Evolutionary conservation across 1,140 invertebrate genomes (phyloP), one percentile per base, ranked within the genome.

Genomic region (Nephila pilipes): DNA sequence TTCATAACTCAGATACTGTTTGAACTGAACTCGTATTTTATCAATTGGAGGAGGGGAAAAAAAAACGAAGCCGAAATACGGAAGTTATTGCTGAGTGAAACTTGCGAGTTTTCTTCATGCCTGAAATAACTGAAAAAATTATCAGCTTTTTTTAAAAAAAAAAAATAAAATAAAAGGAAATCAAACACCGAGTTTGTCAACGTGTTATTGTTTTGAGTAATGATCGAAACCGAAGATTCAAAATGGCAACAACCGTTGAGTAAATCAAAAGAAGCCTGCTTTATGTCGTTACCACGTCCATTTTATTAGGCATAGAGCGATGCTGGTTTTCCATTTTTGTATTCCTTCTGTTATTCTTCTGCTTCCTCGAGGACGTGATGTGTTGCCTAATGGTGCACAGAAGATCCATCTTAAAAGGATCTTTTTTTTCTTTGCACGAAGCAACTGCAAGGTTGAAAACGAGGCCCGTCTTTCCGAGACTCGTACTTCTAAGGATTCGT

Each of bases 401-500:
- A 69, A 69, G 65, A 32, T 69, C 25, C 29, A 29, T 16, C 65
- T 75, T 65, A 10, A 25, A 46, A 65, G 25, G n/a, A 65, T 65
- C 12, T 25, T 65, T 10, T 4, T 22, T 3, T 32, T 75, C 69
- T 46, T 46, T 46, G 6, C 46, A 10, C 46, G 46, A 46, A 46
- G 46, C 46, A 46, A 10, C 46, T 46, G 46, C 46, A 46, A 46
- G 46, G 25, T 75, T 36, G 69, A 14, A 36, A 75, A 32, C 16
- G 65, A 54, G 29, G 22, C 14, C 83, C 32, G n/a, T 32, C 55
- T 58, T 58, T 57, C 29, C 25, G 1, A n/a, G 29, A 1, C 18
- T 20, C 55, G 29, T 25, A 85, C 57, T 85, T 85, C 18, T 85
- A 32, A 57, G 57, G 55, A n/a, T 85, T 85, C 83, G 16, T 60